Conservation (phyloP, 2,888 invertebrate species). For the Siphlonurus alternatus region DNA sequence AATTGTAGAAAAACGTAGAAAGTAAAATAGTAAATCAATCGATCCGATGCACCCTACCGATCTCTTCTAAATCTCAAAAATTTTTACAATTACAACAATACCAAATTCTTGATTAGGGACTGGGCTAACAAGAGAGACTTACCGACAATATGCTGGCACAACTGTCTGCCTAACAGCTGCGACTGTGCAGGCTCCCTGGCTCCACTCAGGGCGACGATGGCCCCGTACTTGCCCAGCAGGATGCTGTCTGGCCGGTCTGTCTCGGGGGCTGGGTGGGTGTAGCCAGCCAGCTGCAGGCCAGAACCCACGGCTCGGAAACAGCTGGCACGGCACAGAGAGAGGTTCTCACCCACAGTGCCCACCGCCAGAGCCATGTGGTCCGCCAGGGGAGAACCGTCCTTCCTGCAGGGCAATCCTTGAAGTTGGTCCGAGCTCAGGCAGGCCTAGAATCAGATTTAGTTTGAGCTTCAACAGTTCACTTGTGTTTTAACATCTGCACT, state of each 20-base stretch:
- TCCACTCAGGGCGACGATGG: conserved; percentile 54
- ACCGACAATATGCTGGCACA: conserved; percentile 88
- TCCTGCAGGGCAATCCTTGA: conserved; percentile 36
- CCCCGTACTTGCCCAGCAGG: conserved; percentile 60
- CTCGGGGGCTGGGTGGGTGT: conserved; percentile 59
- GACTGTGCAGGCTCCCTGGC: conserved; percentile 17
- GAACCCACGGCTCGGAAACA: conserved; percentile 41
- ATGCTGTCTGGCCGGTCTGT: conserved; percentile 25
- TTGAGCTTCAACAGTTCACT: too few species aligned
- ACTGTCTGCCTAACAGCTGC: conserved; percentile 44
- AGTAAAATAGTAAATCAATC: too few species aligned
- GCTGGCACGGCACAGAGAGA: conserved; percentile 58
- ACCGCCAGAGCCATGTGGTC: conserved; percentile 74
- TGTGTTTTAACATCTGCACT: too few species aligned
- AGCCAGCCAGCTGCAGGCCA: conserved; percentile 40
- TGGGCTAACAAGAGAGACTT: too few species aligned
- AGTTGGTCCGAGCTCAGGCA: conserved; percentile 48
- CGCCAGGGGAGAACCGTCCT: conserved; percentile 47
- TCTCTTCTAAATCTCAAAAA: too few species aligned
- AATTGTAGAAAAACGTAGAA: too few species aligned
- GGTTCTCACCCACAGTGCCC: conserved; percentile 83
- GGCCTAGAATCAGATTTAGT: too few species aligned
- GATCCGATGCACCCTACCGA: too few species aligned
- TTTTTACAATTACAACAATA: too few species aligned
- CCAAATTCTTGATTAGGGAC: too few species aligned